These are phyloP conservation scores for Colossoma macropomum DNA, from an alignment of 2,113 vertebrate species.

Conservation along the genomic window DNA sequence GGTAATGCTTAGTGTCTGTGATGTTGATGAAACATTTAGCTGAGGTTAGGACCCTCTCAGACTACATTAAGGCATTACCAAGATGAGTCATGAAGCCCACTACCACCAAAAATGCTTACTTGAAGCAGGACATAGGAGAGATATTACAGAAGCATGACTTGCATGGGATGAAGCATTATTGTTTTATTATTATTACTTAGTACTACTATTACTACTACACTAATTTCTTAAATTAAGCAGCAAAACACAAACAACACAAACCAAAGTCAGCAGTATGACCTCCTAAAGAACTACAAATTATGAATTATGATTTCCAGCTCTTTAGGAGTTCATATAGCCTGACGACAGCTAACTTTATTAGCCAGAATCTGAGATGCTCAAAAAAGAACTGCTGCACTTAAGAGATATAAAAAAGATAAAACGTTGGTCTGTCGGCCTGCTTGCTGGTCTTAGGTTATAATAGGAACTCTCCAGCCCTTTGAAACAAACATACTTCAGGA, in stretches of 20 bases:
- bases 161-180: not conserved
- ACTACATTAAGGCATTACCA: no score
- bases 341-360: no score
- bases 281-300: no score
- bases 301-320: no score
- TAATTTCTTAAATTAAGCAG: not conserved
- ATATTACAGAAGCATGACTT: not conserved
- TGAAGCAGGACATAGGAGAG: not conserved
- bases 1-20: constrained; percentile 28
- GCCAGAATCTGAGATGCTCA: no score
- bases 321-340: no score
- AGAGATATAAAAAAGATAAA: no score
- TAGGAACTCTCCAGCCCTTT: not conserved
- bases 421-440: no score
- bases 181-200: not conserved
- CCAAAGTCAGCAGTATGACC: not conserved
- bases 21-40: not conserved
- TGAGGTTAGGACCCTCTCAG: not conserved
- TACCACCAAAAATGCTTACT: not conserved
- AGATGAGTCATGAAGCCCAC: not conserved
- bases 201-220: no score
- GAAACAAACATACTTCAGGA: not conserved
- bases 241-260: not conserved
- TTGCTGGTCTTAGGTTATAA: no score
- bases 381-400: no score